Evolutionary conservation across 23 tunicate species (phyloP).

Genomic region (Aplidium turbinatum): DNA sequence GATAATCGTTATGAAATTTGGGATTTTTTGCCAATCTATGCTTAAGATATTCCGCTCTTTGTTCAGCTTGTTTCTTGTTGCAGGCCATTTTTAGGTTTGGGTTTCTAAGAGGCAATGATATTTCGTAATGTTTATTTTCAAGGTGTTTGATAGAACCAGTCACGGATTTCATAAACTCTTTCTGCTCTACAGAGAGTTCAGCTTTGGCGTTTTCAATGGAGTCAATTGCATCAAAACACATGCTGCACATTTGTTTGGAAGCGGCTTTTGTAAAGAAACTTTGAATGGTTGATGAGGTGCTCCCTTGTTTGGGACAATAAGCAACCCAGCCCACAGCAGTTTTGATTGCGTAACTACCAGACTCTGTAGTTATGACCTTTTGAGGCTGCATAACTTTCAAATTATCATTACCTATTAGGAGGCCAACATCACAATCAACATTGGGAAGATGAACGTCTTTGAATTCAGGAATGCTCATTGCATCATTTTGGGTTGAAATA

Average conservation of each 20-base stretch:
- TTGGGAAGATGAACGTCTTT: conserved; percentile 23
- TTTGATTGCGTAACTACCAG: conserved; percentile 33
- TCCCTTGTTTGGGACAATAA: conserved; percentile 3
- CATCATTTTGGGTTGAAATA: conserved; percentile 27
- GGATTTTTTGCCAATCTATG: too few species aligned
- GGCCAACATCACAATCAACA: conserved; percentile 5
- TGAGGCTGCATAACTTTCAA: conserved; percentile 29
- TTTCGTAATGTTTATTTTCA: too few species aligned
- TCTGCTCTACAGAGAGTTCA: conserved; percentile 45
- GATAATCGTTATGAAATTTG: too few species aligned
- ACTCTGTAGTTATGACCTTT: conserved; percentile 8
- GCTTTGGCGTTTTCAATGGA: conserved; percentile 27
- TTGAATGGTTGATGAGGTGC: neutral
- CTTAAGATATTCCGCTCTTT: too few species aligned
- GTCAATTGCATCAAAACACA: conserved; percentile 39
- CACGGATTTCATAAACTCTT: too few species aligned
- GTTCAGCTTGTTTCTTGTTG: too few species aligned
- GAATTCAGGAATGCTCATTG: conserved; percentile 15
- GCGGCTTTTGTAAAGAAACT: too few species aligned
- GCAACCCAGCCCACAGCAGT: conserved; percentile 45
- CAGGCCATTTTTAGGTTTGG: too few species aligned
- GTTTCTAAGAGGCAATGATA: too few species aligned
- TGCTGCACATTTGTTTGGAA: conserved; percentile 16
- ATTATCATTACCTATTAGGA: conserved; percentile 25
- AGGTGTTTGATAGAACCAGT: too few species aligned